A percentile compares a stretch with the other conserved stretches of the same genome.
Evolutionary conservation across 2,113 vertebrate genomes (phyloP).

Genomic region (Archocentrus centrarchus): DNA sequence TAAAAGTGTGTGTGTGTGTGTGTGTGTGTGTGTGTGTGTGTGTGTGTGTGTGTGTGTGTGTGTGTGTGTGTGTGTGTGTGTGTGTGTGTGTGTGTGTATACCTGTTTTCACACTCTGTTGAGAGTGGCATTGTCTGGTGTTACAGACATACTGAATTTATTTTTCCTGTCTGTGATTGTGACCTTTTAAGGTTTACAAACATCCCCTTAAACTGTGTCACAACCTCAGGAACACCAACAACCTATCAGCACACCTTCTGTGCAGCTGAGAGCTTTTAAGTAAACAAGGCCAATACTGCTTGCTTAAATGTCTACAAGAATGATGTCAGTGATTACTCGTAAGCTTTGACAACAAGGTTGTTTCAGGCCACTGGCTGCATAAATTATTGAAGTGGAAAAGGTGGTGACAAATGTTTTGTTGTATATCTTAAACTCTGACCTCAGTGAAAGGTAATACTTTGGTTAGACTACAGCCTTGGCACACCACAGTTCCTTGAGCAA

Average conservation of each 20-base stretch:
- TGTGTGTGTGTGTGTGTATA: not conserved
- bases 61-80: no score
- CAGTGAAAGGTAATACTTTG: not conserved
- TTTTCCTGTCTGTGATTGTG: conserved; percentile 36
- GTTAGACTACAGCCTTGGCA: not conserved
- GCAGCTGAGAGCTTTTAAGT: conserved; percentile 19
- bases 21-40: no score
- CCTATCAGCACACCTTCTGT: conserved; percentile 24
- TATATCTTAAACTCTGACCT: not conserved
- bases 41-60: no score
- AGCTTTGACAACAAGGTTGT: conserved; percentile 16
- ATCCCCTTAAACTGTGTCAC: conserved; percentile 35
- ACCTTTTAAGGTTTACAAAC: conserved; percentile 59
- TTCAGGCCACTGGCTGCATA: conserved; percentile 2
- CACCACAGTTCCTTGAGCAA: not conserved
- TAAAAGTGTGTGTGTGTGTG: not conserved
- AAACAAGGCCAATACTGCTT: conserved; percentile 28
- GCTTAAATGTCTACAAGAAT: conserved; percentile 2
- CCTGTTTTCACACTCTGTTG: not conserved
- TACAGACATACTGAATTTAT: conserved; percentile 7
- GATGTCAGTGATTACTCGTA: conserved; percentile 8
- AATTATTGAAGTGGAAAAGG: not conserved
- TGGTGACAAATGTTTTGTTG: not conserved
- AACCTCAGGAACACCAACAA: conserved; percentile 40
- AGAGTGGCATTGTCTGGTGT: not conserved